phyloP scores from a whole-genome alignment of 1,140 invertebrate species.

The Euborellia annulipes region DNA sequence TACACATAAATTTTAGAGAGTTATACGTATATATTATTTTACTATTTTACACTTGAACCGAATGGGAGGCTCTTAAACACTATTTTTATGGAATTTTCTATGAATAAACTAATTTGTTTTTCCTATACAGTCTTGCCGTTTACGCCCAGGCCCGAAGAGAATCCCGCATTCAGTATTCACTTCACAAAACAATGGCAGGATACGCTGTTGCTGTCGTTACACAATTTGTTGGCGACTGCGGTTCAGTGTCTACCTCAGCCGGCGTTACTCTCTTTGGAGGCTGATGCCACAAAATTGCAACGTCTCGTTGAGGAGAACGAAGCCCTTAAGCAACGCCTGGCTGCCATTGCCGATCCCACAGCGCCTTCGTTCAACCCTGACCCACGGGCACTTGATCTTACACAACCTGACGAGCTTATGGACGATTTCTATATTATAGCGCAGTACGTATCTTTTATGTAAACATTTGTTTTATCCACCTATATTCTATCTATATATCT shows the following conservation, averaged over 20 bases:
- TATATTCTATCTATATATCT: background rate
- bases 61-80: no score
- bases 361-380: slow-evolving; percentile 39
- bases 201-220: slow-evolving; percentile 78
- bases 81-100: slow-evolving; percentile 21
- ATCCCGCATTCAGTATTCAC: slow-evolving; percentile 68
- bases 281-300: slow-evolving; percentile 62
- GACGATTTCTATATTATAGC: slow-evolving; percentile 89
- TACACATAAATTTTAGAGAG: no score
- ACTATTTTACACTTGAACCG: no score
- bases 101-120: slow-evolving; percentile 29
- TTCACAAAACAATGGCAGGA: slow-evolving; percentile 93
- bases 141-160: slow-evolving; percentile 79
- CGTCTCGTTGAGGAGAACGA: slow-evolving; percentile 73
- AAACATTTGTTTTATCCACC: background rate
- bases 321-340: slow-evolving; percentile 39
- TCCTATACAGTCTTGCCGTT: slow-evolving; percentile 51
- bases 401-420: slow-evolving; percentile 50
- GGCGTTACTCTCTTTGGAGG: slow-evolving; percentile 66
- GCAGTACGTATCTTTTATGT: slow-evolving; percentile 38
- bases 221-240: slow-evolving; percentile 76
- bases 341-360: slow-evolving; percentile 33
- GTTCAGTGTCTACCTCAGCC: slow-evolving; percentile 63
- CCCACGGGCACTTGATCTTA: slow-evolving; percentile 3
- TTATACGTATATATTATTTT: no score